A percentile compares a stretch with the other conserved stretches of the same genome.
Conservation (phyloP, 2,113 vertebrate genomes). For the sheep (Ovis aries) region ARS-UI_Ramb_v3.0 NC_056056.1:84717001-84717500, state of each 20-base stretch:
- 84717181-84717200: neutral
- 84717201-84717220: neutral
- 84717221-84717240: neutral
- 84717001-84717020: neutral
- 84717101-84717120: neutral
- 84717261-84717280: neutral
- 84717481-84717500: neutral
- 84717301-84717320: neutral
- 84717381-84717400: neutral
- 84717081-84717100: neutral
- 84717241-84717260: neutral
- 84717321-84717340: neutral
- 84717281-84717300: neutral
- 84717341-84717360: neutral
- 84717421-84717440: neutral
- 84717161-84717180: neutral
- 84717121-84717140: neutral
- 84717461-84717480: neutral
- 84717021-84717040: neutral
- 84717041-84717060: neutral
- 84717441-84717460: conserved; percentile 14
- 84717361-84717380: neutral
- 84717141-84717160: neutral
- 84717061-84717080: neutral
- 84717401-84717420: neutral